Conservation (phyloP, 2,888 invertebrate genomes). For the Pristionchus maxplancki region DNA sequence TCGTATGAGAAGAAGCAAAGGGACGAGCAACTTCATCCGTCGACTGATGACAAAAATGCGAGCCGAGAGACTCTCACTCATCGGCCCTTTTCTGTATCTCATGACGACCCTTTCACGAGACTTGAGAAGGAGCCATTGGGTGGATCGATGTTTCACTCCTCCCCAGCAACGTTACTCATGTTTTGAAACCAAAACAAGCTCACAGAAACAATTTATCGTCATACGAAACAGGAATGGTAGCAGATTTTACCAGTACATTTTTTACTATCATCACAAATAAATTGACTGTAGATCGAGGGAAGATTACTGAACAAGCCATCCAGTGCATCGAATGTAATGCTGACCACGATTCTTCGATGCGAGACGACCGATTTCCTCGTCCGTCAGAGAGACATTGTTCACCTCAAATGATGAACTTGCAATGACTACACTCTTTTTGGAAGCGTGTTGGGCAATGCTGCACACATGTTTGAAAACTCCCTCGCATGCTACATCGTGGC, state of each 20-base stretch:
- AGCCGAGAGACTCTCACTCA: background rate
- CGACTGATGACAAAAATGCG: background rate
- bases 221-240: background rate
- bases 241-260: slow-evolving; percentile 20
- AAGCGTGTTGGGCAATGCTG: background rate
- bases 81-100: slow-evolving; percentile 24
- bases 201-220: slow-evolving; percentile 10
- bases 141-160: background rate
- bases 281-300: background rate
- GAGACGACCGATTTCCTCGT: slow-evolving; percentile 66
- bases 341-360: slow-evolving; percentile 62
- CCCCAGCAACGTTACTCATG: background rate
- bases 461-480: background rate
- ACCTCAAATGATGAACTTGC: slow-evolving; percentile 50
- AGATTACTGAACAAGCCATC: slow-evolving; percentile 67
- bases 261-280: background rate
- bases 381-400: slow-evolving; percentile 57
- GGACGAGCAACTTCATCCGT: background rate
- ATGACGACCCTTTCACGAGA: slow-evolving; percentile 22
- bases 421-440: background rate
- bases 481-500: background rate
- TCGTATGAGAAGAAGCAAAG: background rate
- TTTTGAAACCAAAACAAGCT: slow-evolving; percentile 5
- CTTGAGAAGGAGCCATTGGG: background rate
- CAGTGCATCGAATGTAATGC: slow-evolving; percentile 70